Evolutionary conservation across 2,113 vertebrate genomes (phyloP).

Genomic region (Pleuronectes platessa): DNA sequence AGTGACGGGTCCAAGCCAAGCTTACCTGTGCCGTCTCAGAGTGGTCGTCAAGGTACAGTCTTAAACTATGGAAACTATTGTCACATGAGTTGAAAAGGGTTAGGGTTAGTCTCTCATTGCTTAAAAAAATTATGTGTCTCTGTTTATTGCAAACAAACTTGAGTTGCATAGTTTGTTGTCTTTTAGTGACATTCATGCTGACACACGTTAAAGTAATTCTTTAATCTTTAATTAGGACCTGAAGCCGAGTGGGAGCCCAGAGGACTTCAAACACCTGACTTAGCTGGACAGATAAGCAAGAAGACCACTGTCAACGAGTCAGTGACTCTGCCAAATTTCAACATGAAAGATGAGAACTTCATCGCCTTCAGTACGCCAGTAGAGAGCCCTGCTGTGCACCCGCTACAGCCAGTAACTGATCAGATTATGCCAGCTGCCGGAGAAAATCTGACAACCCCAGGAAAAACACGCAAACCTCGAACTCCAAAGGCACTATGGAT

Average conservation of each 20-base stretch:
- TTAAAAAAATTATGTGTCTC: too few species aligned
- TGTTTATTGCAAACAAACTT: not conserved
- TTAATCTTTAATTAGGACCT: slow-evolving; percentile 43
- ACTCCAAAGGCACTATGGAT: slow-evolving; percentile 62
- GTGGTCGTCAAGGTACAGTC: slow-evolving; percentile 49
- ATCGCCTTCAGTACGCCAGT: slow-evolving; percentile 66
- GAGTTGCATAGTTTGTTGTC: not conserved
- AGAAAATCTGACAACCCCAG: slow-evolving; percentile 56
- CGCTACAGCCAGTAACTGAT: slow-evolving; percentile 60
- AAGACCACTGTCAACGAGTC: slow-evolving; percentile 53
- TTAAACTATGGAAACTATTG: not conserved
- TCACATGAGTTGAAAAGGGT: not conserved
- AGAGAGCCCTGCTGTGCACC: slow-evolving; percentile 61
- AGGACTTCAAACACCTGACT: slow-evolving; percentile 64
- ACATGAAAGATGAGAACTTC: slow-evolving; percentile 66
- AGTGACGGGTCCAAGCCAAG: slow-evolving; percentile 28
- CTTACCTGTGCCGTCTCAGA: slow-evolving; percentile 30
- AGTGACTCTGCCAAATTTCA: slow-evolving; percentile 59
- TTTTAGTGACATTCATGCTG: not conserved
- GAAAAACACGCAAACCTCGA: slow-evolving; percentile 74
- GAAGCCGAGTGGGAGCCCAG: slow-evolving; percentile 40
- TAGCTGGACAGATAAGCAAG: slow-evolving; percentile 41
- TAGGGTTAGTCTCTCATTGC: too few species aligned
- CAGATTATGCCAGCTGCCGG: slow-evolving; percentile 14
- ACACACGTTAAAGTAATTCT: not conserved